Evolutionary conservation across 2,113 vertebrate species (phyloP).

Genomic region (Paramormyrops kingsleyae): DNA sequence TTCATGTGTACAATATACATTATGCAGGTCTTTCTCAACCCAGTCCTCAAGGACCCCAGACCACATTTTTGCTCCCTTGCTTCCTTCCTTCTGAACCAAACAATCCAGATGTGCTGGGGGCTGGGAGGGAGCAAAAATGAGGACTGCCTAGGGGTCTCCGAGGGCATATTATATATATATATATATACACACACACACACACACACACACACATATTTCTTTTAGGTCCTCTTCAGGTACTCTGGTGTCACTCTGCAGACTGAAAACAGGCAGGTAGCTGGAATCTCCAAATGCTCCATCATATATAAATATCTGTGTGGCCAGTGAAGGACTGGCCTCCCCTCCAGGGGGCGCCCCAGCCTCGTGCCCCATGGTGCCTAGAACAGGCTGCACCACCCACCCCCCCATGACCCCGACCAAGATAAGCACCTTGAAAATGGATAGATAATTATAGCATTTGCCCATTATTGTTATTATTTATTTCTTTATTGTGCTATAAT

Average conservation of each 20-base stretch:
- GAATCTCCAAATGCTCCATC: not conserved
- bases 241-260: not conserved
- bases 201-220: not conserved
- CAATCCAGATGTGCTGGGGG: not conserved
- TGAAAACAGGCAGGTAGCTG: not conserved
- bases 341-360: not conserved
- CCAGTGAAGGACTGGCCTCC: not conserved
- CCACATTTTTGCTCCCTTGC: not conserved
- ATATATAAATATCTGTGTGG: not conserved
- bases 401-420: not conserved
- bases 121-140: not conserved
- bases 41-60: not conserved
- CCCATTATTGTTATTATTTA: not conserved
- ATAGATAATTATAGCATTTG: not conserved
- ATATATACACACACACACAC: no score
- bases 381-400: not conserved
- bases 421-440: not conserved
- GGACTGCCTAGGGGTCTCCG: not conserved
- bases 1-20: not conserved
- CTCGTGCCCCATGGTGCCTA: not conserved
- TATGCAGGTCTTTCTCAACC: not conserved
- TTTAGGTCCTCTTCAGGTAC: not conserved
- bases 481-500: not conserved
- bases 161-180: not conserved
- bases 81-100: not conserved